phyloP scores from a whole-genome alignment of 1,140 invertebrate species.

The Macrostomum lignano region DNA sequence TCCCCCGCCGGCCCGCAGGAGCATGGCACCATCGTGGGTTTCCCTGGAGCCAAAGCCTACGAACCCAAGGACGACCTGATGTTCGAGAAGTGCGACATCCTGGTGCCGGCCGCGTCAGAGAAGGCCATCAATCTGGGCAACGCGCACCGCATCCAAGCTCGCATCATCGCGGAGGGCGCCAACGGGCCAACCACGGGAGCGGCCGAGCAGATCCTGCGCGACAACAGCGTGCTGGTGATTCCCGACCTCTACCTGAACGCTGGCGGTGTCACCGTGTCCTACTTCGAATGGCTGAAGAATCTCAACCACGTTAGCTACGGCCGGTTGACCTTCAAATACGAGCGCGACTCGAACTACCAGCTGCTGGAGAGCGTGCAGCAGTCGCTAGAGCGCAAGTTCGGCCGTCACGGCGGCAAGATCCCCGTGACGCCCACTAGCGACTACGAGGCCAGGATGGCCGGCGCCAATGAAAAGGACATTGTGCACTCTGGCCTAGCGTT shows the following conservation, averaged over 20 bases:
- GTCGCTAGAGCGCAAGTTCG: constrained; percentile 81
- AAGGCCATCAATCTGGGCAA: constrained; percentile 81
- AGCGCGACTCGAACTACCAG: constrained; percentile 86
- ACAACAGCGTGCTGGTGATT: constrained; percentile 76
- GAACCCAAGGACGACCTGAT: constrained; percentile 54
- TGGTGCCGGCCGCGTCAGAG: constrained; percentile 81
- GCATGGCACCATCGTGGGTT: constrained; percentile 67
- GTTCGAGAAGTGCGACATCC: constrained; percentile 81
- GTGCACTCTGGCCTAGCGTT: constrained; percentile 95
- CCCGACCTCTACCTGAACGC: constrained; percentile 56
- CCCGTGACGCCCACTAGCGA: constrained; percentile 66
- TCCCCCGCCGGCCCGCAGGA: no score
- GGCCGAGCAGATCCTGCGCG: constrained; percentile 71
- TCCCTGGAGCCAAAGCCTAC: constrained; percentile 43
- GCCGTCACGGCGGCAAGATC: no score
- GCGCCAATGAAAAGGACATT: constrained; percentile 95
- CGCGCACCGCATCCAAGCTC: constrained; percentile 62
- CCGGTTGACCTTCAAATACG: constrained; percentile 91
- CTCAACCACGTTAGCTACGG: constrained; percentile 96
- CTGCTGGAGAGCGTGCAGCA: constrained; percentile 88
- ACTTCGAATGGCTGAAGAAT: constrained; percentile 99
- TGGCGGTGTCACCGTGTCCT: constrained; percentile 95
- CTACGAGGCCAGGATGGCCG: constrained; percentile 77
- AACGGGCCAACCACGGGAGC: constrained; percentile 93
- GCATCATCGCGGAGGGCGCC: constrained; percentile 86